Evolutionary conservation across 2,797 vertebrate species (phyloP).

Genomic region (Acipenser oxyrinchus): DNA sequence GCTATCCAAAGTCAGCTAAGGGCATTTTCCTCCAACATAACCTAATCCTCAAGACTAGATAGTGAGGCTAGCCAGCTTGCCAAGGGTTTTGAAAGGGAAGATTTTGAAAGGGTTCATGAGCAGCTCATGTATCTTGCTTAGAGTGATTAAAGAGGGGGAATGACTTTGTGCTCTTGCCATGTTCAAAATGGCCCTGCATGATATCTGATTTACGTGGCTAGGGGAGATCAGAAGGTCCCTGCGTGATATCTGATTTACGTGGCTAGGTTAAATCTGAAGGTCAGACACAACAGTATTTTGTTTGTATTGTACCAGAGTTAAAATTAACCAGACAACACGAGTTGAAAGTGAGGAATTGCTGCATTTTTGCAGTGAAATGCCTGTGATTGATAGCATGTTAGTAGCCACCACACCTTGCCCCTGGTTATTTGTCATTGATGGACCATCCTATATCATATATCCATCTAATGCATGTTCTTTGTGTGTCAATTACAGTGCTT

Average conservation of each 20-base stretch:
- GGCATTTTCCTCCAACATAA: neutral
- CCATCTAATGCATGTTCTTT: too few species aligned
- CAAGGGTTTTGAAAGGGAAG: neutral
- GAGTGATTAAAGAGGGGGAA: neutral
- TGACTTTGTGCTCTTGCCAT: neutral
- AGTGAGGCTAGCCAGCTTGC: neutral
- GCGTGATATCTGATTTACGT: neutral
- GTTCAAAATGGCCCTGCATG: neutral
- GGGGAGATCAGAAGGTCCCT: neutral
- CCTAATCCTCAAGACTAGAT: neutral
- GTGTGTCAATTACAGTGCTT: too few species aligned
- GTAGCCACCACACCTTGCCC: too few species aligned
- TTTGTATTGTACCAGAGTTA: too few species aligned
- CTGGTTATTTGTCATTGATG: neutral
- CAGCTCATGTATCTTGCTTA: neutral
- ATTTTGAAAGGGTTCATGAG: neutral
- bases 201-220: neutral
- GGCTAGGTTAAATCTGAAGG: neutral
- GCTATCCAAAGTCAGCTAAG: neutral
- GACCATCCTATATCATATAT: too few species aligned
- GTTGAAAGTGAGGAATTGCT: too few species aligned
- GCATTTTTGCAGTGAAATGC: too few species aligned
- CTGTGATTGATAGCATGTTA: too few species aligned
- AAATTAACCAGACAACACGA: too few species aligned
- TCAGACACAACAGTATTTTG: too few species aligned